phyloP scores from a whole-genome alignment of 2,797 vertebrate species.

The Enteromius afrohamiltoni region DNA sequence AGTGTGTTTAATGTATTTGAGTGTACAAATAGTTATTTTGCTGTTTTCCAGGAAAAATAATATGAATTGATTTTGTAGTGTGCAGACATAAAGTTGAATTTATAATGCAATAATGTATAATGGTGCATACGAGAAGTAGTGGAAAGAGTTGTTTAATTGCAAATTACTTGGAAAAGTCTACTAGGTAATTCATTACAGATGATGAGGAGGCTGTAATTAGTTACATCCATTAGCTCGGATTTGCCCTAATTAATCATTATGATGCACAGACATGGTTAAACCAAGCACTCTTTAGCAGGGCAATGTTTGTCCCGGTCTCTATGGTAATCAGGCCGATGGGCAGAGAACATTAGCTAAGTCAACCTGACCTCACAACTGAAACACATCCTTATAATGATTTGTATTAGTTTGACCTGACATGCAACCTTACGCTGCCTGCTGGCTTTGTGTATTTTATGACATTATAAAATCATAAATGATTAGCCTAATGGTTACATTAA shows the following conservation, averaged over 20 bases:
- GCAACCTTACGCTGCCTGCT: slow-evolving; percentile 40
- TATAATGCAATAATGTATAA: background rate
- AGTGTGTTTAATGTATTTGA: too few relatives aligned
- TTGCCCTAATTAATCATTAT: slow-evolving; percentile 13
- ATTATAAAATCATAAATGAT: background rate
- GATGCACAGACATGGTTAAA: slow-evolving; percentile 1
- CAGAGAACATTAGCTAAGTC: slow-evolving; percentile 50
- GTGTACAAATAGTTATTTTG: background rate
- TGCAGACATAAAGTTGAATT: background rate
- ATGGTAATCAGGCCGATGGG: slow-evolving; percentile 11
- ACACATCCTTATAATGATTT: slow-evolving; percentile 45
- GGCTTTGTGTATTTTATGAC: slow-evolving; percentile 1
- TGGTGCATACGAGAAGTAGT: background rate
- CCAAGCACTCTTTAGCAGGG: background rate
- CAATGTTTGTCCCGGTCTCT: slow-evolving; percentile 11
- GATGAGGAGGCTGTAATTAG: slow-evolving; percentile 1
- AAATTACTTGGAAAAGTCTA: background rate
- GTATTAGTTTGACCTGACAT: slow-evolving; percentile 48
- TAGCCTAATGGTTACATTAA: background rate
- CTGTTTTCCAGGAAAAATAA: background rate
- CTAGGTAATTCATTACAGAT: background rate
- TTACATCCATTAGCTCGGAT: slow-evolving; percentile 4
- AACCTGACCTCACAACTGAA: slow-evolving; percentile 41
- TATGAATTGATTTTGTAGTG: background rate
- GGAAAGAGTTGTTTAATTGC: slow-evolving; percentile 15